Base-by-base conservation (phyloP, 2,888 invertebrate genomes). In the Orthonevra nobilis region DNA sequence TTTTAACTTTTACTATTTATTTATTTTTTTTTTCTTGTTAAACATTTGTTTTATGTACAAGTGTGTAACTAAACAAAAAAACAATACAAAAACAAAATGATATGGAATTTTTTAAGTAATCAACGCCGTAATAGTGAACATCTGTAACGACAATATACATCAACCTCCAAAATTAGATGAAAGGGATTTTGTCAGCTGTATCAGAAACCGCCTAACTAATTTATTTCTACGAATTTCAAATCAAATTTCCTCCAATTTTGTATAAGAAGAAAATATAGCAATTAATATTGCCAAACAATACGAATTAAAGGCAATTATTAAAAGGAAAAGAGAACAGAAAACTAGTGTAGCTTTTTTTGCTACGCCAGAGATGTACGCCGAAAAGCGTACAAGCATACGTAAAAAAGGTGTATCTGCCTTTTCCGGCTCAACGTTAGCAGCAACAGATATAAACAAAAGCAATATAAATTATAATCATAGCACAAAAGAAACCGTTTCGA, bases 311-410 rank as follows among this genome's bases (percentile, higher is more conserved):
- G n/a, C n/a, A n/a, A n/a, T n/a, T n/a, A n/a, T n/a, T n/a, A 14
- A 52, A 20, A 50, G 32, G 10, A 50, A 7, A 17, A 3, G 28
- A 1, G n/a, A 32, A 10, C 3, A 23, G 23, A 4, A 23, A 23
- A n/a, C n/a, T n/a, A n/a, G 36, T 34, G 4, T 14, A 28, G 17
- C 14, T 2, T 36, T 30, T 1, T 19, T 28, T 61, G 50, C 26
- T 63, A 9, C 10, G 34, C 42, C 50, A 70, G 70, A 70, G 56
- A 75, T 75, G 75, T 75, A 70, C 63, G 75, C 63, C 63, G 75
- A 75, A 64, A 75, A 70, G 63, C 63, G 70, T 63, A 63, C 63
- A 52, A 63, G 28, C 32, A 56, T 75, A 64, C 70, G 70, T 63
- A 75, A 63, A 52, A 70, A 70, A 56, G 52, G 69, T 70, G 61